phyloP scores from a whole-genome alignment of 2,888 invertebrate genomes.

The Germaria angustata region DNA sequence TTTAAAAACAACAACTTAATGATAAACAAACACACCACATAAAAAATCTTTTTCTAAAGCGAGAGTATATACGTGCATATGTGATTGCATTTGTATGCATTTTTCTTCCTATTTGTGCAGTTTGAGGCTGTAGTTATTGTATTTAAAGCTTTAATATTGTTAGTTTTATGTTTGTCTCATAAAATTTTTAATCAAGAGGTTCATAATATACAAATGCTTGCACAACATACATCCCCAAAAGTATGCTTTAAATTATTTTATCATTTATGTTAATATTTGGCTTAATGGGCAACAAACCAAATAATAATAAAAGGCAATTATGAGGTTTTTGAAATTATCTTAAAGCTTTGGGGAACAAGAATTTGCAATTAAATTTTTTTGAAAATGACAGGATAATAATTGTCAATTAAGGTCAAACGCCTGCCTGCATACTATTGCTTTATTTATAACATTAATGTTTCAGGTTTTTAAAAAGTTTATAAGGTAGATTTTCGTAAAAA shows the following conservation, averaged over 20 bases:
- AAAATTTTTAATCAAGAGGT: conserved; percentile 3
- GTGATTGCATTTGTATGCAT: neutral
- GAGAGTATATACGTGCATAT: neutral
- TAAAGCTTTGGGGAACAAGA: neutral
- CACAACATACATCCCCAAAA: conserved; percentile 3
- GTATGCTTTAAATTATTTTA: conserved; percentile 15
- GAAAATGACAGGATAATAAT: neutral
- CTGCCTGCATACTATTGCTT: too few species aligned
- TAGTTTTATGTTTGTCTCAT: neutral
- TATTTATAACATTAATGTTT: too few species aligned
- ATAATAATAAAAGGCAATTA: conserved; percentile 1
- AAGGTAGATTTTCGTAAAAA: too few species aligned
- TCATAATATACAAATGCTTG: too few species aligned
- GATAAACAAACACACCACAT: conserved; percentile 12
- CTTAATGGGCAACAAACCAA: neutral
- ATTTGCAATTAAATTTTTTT: neutral
- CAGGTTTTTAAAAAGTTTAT: too few species aligned
- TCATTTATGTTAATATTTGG: conserved; percentile 16
- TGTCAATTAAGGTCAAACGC: neutral
- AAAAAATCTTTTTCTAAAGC: too few species aligned
- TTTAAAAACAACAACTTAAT: conserved; percentile 43
- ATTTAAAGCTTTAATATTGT: neutral
- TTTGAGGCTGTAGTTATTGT: neutral
- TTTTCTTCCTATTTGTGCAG: neutral
- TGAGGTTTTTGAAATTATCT: neutral